A percentile compares a stretch with the other conserved stretches of the same genome.
These are phyloP conservation scores for Aelia acuminata DNA, from an alignment of 2,888 invertebrate species.

Conservation along the genomic window DNA sequence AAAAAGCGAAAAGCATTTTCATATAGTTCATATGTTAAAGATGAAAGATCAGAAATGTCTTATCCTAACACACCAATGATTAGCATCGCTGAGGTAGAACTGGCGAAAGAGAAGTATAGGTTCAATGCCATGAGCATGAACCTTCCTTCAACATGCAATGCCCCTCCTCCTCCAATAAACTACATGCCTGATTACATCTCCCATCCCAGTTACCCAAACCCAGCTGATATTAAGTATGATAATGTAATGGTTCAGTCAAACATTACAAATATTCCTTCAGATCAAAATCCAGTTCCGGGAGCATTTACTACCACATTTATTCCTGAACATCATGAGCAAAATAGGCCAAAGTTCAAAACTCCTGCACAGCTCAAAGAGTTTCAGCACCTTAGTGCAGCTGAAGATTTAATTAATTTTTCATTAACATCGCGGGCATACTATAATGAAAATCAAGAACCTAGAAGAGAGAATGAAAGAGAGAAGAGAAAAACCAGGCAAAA, in stretches of 20 bases:
- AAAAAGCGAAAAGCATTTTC: conserved; percentile 57
- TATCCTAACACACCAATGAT: conserved; percentile 64
- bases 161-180: neutral
- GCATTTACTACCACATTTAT: conserved; percentile 56
- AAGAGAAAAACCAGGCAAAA: conserved; percentile 13
- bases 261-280: neutral
- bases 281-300: conserved; percentile 53
- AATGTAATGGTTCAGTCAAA: conserved; percentile 50
- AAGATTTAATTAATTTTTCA: conserved; percentile 54
- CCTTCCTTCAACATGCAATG: neutral
- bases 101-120: conserved; percentile 28
- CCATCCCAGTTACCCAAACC: neutral
- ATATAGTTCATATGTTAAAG: neutral
- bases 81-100: conserved; percentile 60
- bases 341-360: conserved; percentile 55
- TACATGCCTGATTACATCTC: neutral
- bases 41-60: conserved; percentile 55
- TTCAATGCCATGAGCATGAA: neutral
- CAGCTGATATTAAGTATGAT: conserved; percentile 10
- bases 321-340: conserved; percentile 9
- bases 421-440: conserved; percentile 34
- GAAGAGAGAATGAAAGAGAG: neutral
- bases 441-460: conserved; percentile 43
- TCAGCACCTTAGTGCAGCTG: conserved; percentile 54
- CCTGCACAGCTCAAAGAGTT: conserved; percentile 61